phyloP scores from a whole-genome alignment of 2,888 invertebrate species.

The Tenodera sinensis region DNA sequence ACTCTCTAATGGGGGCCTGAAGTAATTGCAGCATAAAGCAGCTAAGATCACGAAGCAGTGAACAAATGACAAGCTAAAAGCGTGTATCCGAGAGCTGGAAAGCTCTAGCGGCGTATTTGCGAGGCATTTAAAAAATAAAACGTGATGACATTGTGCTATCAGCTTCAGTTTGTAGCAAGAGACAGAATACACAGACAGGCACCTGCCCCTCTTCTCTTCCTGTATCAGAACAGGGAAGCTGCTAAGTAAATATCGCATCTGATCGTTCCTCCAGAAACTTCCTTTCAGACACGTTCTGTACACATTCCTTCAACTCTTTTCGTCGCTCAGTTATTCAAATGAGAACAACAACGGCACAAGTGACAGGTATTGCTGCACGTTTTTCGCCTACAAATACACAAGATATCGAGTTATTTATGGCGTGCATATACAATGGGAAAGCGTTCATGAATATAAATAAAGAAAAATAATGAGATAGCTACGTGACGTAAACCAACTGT shows the following conservation, averaged over 20 bases:
- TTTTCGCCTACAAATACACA: too few relatives aligned
- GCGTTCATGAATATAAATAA: too few relatives aligned
- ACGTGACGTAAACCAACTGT: too few relatives aligned
- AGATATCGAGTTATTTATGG: too few relatives aligned
- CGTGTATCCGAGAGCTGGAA: neutral
- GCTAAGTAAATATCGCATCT: neutral
- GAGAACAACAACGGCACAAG: neutral
- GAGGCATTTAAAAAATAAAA: neutral
- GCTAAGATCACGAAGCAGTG: neutral
- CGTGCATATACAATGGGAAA: too few relatives aligned
- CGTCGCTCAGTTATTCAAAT: neutral
- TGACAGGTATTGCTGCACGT: neutral
- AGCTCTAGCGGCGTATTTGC: neutral
- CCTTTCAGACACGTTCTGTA: neutral
- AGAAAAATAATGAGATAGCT: too few relatives aligned
- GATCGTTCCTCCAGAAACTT: neutral
- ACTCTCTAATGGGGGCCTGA: neutral
- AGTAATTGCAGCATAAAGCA: neutral
- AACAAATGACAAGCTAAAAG: neutral
- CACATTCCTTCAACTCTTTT: neutral
- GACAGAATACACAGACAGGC: neutral
- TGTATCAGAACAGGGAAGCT: neutral
- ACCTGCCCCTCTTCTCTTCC: neutral
- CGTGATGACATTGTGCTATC: neutral
- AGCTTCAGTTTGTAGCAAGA: neutral